Evolutionary conservation across 2,888 invertebrate genomes (phyloP).

Genomic region (Parthenolecanium corni): DNA sequence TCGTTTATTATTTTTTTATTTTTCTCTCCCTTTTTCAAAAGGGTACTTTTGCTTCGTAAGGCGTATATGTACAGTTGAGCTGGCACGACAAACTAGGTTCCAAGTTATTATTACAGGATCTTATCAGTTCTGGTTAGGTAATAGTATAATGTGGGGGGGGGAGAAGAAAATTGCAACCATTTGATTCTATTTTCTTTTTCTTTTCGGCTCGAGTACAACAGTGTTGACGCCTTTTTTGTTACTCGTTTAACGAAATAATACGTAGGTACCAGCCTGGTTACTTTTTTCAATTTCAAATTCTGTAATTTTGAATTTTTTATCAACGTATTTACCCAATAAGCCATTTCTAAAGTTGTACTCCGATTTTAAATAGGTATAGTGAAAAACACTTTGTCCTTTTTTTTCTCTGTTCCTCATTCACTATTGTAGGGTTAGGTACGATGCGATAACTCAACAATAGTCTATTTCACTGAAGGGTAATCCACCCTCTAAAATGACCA

Average conservation of each 20-base stretch:
- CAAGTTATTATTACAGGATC: conserved; percentile 20
- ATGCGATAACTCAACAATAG: no score
- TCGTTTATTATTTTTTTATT: neutral
- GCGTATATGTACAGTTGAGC: conserved; percentile 4
- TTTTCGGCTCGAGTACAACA: neutral
- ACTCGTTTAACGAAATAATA: neutral
- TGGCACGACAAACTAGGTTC: conserved; percentile 18
- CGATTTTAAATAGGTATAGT: no score
- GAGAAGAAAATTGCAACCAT: neutral
- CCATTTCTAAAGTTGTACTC: no score
- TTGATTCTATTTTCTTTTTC: neutral
- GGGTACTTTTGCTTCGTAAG: conserved; percentile 10
- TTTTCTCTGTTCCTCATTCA: no score
- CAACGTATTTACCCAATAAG: no score
- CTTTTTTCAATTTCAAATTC: no score
- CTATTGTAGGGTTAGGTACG: no score
- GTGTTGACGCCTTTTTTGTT: neutral
- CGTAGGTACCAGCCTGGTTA: no score
- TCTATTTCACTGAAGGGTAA: no score
- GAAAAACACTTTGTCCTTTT: no score
- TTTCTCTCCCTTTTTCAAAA: neutral
- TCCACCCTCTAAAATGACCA: no score
- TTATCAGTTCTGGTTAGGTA: neutral
- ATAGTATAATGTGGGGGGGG: neutral
- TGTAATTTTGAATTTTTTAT: no score